A percentile compares a stretch with the other conserved stretches of the same genome.
phyloP scores from a whole-genome alignment of 2,113 vertebrate genomes.

The Psettodes erumei region DNA sequence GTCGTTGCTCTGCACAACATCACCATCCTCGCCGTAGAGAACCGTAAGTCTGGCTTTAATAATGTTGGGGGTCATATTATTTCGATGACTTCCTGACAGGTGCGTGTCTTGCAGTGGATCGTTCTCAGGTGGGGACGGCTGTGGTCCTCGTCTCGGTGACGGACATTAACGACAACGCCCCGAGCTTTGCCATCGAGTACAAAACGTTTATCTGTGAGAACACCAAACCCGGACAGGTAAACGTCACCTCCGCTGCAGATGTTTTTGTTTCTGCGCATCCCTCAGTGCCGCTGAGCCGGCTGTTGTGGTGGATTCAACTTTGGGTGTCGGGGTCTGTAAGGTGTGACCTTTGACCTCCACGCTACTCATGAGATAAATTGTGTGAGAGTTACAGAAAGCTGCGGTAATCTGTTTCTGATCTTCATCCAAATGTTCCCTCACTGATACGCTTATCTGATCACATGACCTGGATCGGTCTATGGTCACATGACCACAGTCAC shows the following conservation, averaged over 20 bases:
- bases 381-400: neutral
- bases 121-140: conserved; percentile 36
- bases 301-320: neutral
- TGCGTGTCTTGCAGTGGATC: conserved; percentile 35
- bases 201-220: conserved; percentile 42
- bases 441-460: neutral
- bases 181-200: conserved; percentile 11
- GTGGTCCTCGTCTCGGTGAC: conserved; percentile 55
- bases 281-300: neutral
- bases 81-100: conserved; percentile 3
- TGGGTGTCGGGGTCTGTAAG: neutral
- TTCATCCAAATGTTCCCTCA: conserved; percentile 21
- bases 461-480: neutral
- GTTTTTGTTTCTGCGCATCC: too few species aligned
- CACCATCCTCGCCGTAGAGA: conserved; percentile 46
- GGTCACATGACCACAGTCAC: too few species aligned
- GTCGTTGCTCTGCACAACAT: conserved; percentile 43
- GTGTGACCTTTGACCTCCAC: conserved; percentile 4
- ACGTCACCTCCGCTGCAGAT: too few species aligned
- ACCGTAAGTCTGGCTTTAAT: conserved; percentile 12
- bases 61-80: neutral
- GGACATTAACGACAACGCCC: conserved; percentile 59
- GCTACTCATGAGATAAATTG: neutral
- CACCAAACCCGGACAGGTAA: conserved; percentile 48
- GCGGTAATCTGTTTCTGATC: conserved; percentile 2